phyloP scores from a whole-genome alignment of 2,888 invertebrate species.

The Lepidochrysops patricia region DNA sequence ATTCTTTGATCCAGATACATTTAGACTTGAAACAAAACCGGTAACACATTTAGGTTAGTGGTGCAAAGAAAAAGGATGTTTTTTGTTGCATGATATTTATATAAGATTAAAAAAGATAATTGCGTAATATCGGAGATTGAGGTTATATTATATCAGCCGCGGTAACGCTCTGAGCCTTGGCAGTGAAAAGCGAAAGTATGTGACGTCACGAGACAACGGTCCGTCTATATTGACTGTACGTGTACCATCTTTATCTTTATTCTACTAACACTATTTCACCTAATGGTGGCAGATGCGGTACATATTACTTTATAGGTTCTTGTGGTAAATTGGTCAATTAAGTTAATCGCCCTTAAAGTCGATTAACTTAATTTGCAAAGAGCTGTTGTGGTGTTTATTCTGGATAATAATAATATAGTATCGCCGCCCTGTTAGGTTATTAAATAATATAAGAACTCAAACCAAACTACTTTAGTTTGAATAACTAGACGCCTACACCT shows the following conservation, averaged over 20 bases:
- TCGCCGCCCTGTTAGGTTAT: no score
- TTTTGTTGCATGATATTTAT: background rate
- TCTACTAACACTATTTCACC: background rate
- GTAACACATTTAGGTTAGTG: background rate
- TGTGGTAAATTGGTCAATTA: no score
- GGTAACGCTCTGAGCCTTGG: constrained; percentile 46
- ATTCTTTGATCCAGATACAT: background rate
- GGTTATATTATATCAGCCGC: constrained; percentile 10
- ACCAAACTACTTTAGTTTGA: no score
- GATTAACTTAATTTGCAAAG: no score
- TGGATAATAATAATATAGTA: no score
- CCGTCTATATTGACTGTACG: background rate
- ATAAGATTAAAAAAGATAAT: background rate
- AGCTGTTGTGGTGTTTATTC: no score
- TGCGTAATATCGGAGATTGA: constrained; percentile 1
- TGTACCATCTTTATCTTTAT: background rate
- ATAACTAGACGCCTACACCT: no score
- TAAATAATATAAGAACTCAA: no score
- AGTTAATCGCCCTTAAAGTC: no score
- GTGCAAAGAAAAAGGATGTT: constrained; percentile 1
- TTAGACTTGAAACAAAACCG: background rate
- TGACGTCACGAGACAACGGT: constrained; percentile 18
- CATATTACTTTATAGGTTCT: no score
- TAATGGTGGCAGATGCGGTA: no score
- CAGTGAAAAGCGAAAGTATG: constrained; percentile 69